Percentiles rank a stretch among this genome's conserved stretches.
These are phyloP conservation scores for Volucella inflata DNA, from an alignment of 2,888 invertebrate genomes.

Conservation along the genomic window DNA sequence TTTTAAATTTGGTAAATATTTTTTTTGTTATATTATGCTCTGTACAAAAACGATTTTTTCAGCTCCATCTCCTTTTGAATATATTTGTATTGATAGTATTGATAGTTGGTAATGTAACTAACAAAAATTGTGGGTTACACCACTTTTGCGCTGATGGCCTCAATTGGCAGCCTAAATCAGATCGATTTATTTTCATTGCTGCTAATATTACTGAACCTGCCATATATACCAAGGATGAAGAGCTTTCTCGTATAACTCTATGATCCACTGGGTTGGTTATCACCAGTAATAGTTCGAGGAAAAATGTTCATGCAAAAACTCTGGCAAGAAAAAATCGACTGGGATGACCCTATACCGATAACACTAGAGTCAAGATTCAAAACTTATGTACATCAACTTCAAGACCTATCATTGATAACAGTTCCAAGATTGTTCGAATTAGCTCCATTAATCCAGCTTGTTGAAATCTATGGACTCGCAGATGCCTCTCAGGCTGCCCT, in stretches of 20 bases:
- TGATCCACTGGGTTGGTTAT: no score
- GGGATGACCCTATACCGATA: conserved; percentile 5
- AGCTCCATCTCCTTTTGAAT: no score
- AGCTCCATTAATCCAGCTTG: not conserved
- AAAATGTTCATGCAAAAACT: conserved; percentile 25
- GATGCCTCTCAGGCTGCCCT: conserved; percentile 22
- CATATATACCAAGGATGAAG: not conserved
- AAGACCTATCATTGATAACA: conserved; percentile 8
- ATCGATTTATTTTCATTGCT: no score
- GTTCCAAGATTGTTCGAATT: conserved; percentile 31
- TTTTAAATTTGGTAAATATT: no score
- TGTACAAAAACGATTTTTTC: no score
- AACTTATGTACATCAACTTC: conserved; percentile 15
- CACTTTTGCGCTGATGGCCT: no score
- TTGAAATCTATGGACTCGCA: conserved; percentile 22
- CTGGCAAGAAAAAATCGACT: conserved; percentile 9
- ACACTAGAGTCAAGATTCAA: conserved; percentile 1
- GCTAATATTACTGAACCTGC: not conserved
- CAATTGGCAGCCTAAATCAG: not conserved
- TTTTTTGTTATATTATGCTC: no score
- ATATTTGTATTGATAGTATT: no score
- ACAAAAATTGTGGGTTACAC: no score
- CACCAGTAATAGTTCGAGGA: not conserved
- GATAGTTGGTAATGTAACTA: no score
- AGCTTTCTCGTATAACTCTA: no score